phyloP scores from a whole-genome alignment of 2,888 invertebrate species.

The Drosophila paranaensis region DNA sequence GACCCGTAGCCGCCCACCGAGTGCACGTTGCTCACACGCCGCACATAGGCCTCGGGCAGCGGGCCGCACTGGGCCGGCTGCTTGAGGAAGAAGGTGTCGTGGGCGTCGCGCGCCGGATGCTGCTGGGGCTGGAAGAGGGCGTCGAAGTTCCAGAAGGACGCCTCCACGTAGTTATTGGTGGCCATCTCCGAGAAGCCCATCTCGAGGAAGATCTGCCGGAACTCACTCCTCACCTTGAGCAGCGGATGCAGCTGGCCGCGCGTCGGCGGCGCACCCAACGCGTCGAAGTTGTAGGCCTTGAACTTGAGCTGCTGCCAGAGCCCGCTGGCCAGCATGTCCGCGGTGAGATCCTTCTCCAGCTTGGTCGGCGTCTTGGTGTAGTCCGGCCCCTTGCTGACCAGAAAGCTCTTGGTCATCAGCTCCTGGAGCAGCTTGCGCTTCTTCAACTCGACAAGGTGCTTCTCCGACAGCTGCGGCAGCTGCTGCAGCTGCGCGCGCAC shows the following conservation, averaged over 20 bases:
- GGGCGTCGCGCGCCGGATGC: constrained; percentile 95
- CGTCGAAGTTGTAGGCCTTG: constrained; percentile 98
- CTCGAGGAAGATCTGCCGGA: constrained; percentile 98
- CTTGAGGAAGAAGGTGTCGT: constrained; percentile 90
- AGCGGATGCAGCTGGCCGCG: constrained; percentile 83
- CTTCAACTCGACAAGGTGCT: constrained; percentile 93
- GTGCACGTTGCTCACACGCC: not conserved
- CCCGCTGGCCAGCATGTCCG: not conserved
- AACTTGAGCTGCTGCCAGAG: constrained; percentile 86
- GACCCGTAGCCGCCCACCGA: constrained; percentile 1
- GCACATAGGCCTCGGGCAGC: not conserved
- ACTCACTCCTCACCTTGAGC: constrained; percentile 96
- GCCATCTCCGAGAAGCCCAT: constrained; percentile 99
- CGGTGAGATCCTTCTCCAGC: not conserved
- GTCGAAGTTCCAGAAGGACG: constrained; percentile 99
- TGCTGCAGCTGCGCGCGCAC: constrained; percentile 89
- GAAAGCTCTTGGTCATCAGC: constrained; percentile 87
- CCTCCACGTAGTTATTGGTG: constrained; percentile 98
- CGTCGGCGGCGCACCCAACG: constrained; percentile 90
- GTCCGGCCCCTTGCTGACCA: not conserved
- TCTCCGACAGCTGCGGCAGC: constrained; percentile 88
- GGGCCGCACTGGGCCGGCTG: not conserved
- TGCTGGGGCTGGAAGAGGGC: constrained; percentile 89
- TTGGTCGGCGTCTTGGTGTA: not conserved
- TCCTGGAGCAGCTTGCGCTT: constrained; percentile 94